Evolutionary conservation across 2,888 invertebrate species (phyloP), one percentile per base, ranked within the genome.

Genomic region (Drosophila borealis): DNA sequence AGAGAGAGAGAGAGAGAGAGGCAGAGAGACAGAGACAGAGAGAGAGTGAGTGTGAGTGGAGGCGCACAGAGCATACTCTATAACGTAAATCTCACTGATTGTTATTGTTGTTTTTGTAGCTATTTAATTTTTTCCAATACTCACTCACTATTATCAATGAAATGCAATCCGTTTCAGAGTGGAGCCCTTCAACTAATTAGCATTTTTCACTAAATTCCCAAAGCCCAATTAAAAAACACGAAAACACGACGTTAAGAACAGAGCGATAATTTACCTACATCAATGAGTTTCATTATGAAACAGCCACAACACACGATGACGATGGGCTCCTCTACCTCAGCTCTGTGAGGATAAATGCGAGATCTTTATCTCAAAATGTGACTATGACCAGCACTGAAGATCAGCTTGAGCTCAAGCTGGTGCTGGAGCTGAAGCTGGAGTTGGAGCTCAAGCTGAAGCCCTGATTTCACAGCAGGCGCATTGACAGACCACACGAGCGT

Each of bases 191-290:
- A 85, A 89, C 90, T 90, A 91, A 90, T 91, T 90, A 90, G 91
- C 91, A 91, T 90, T 91, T 84, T 91, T 91, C 83, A 87, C 87
- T 85, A 88, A 91, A 91, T 91, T 90, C 90, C 87, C 86, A 86
- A 89, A 88, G 84, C 78, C 91, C 89, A 91, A 91, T 91, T 90
- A 90, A 90, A 90, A 89, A 89, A 91, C 88, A 90, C 86, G 85
- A 87, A 86, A 86, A 87, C 86, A 89, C 90, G 89, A 87, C 86
- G 84, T 83, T 89, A 89, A 89, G 89, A 89, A 87, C 78, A 81
- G 88, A 88, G 79, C 90, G 90, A 91, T 91, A 91, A 91, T 91
- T 91, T 91, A 91, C 91, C 91, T 90, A 91, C 91, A 90, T 91
- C 91, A 91, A 89, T 87, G 91, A 90, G 83, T 87, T 89, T 81